Evolutionary conservation across 2,113 vertebrate genomes (phyloP), one percentile per base, ranked within the genome.

Genomic region (Micronisus gabar): DNA sequence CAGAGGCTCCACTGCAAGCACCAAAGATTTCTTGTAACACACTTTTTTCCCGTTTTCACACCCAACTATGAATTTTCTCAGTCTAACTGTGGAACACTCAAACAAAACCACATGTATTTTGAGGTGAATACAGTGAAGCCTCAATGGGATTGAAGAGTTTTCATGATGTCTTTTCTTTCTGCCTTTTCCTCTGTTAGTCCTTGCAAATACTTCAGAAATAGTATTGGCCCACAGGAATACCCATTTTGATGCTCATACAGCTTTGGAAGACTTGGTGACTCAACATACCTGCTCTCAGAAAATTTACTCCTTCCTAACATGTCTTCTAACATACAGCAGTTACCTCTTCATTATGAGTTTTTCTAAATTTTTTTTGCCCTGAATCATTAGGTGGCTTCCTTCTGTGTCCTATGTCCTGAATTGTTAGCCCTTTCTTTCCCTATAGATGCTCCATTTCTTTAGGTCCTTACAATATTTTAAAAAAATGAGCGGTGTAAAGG

Each of bases 401-500:
- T 81, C 12, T 40, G 7, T 56, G 17, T 52, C 20, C 15, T 63
- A 25, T 23, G 48, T 25, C 48, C n/a, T 41, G 21, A 84, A 30
- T 38, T 38, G 8, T 43, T 73, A 43, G 17, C 4, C 18, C 5
- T 58, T 71, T 75, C 13, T 65, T 45, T 83, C 4, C 20, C 17
- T 53, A 16, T 17, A 18, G 11, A 63, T n/a, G 5, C 7, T 65
- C 15, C 3, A 17, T 40, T 79, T 82, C 16, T 62, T 56, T 55
- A 61, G 34, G 22, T 26, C 19, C 10, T 34, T 38, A 34, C 17
- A 5, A 4, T 56, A 26, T 12, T 59, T 59, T 21, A 26, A 25
- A 48, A 79, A 63, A 50, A 79, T 3, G 1, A 63, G 7, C 0
- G 1, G 2, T 2, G 1, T 29, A n/a, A 8, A 43, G 62, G 13